Percentiles rank a stretch among this genome's conserved stretches.
These are phyloP conservation scores for Physella acuta DNA, from an alignment of 1,140 invertebrate genomes.

Conservation along the genomic window DNA sequence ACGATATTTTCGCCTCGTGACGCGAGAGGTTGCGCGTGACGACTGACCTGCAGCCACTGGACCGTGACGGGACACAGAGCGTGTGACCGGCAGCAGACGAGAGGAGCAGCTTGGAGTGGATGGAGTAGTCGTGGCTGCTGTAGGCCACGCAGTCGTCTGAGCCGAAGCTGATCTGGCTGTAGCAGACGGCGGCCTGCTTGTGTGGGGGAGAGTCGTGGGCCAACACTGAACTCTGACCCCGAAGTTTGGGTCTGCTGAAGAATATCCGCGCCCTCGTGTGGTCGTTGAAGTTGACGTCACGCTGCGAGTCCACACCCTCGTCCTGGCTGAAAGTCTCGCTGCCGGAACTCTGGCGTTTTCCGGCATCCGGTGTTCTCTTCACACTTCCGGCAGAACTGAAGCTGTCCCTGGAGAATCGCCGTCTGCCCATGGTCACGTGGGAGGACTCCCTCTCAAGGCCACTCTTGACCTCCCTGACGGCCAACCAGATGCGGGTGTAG, in stretches of 20 bases:
- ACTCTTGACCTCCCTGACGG: constrained; percentile 20
- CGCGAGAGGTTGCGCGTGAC: background rate
- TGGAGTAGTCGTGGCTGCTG: background rate
- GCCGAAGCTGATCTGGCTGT: background rate
- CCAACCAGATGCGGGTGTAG: constrained; percentile 28
- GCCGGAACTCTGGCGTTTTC: background rate
- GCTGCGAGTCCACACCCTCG: background rate
- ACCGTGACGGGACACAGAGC: background rate
- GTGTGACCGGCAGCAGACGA: background rate
- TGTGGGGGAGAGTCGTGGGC: background rate
- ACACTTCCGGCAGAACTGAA: background rate
- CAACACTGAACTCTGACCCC: background rate
- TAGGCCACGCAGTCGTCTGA: background rate
- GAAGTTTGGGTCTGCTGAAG: too few species aligned
- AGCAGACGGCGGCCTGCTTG: background rate
- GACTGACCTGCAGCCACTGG: background rate
- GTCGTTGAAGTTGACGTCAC: background rate
- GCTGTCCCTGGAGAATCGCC: background rate
- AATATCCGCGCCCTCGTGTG: too few species aligned
- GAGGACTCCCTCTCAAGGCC: constrained; percentile 19
- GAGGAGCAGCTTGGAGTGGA: background rate
- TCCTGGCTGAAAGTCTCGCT: background rate
- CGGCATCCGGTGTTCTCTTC: background rate
- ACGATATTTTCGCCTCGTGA: background rate
- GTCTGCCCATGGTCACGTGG: constrained; percentile 6